Conservation (phyloP, 2,888 invertebrate species). For the Agrotis segetum region DNA sequence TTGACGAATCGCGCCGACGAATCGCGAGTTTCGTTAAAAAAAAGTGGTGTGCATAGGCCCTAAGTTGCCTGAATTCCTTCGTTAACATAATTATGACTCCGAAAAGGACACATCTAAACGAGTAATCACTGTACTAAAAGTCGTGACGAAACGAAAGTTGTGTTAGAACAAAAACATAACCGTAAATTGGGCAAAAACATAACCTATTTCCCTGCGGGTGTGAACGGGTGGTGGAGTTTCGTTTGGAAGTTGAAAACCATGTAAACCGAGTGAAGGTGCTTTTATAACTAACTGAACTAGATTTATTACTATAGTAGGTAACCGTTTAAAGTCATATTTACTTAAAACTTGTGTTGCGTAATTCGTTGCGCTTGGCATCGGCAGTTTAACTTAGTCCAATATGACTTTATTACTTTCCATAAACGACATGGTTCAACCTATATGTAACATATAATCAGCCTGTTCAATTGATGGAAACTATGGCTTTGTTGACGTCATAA, state of each 20-base stretch:
- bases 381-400: constrained; percentile 11
- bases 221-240: neutral
- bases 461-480: constrained; percentile 20
- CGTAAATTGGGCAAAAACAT: constrained; percentile 32
- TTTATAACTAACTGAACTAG: constrained; percentile 4
- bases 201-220: constrained; percentile 37
- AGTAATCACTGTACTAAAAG: constrained; percentile 12
- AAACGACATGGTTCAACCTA: constrained; percentile 4
- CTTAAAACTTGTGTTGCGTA: constrained; percentile 18
- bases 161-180: constrained; percentile 31
- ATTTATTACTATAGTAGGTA: constrained; percentile 9
- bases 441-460: constrained; percentile 13
- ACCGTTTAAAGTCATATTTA: constrained; percentile 30
- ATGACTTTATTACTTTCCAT: constrained; percentile 20
- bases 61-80: neutral
- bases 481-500: constrained; percentile 18
- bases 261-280: constrained; percentile 21
- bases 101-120: neutral
- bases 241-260: constrained; percentile 22
- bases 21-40: no score
- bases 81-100: neutral
- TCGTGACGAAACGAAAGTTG: constrained; percentile 19
- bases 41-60: neutral
- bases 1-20: no score
- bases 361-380: constrained; percentile 3